A percentile compares a stretch with the other conserved stretches of the same genome.
phyloP scores from a whole-genome alignment of 1,140 invertebrate genomes.

The Pseudoatta argentina region DNA sequence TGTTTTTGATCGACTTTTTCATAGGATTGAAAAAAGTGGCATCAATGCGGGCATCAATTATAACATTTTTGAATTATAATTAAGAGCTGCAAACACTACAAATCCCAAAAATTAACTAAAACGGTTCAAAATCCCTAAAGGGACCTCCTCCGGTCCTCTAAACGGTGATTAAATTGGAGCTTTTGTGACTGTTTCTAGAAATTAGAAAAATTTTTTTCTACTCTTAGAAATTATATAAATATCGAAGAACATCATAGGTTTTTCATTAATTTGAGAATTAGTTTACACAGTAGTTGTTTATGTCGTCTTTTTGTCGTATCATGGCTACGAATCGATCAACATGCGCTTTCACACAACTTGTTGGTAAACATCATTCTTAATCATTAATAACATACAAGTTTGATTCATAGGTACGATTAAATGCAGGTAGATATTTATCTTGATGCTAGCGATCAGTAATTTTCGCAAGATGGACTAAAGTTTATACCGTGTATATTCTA shows the following conservation, averaged over 20 bases:
- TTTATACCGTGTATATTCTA: slow-evolving; percentile 45
- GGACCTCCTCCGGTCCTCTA: too few relatives aligned
- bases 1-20: too few relatives aligned
- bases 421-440: slow-evolving; percentile 28
- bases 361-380: slow-evolving; percentile 44
- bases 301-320: neutral
- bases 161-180: too few relatives aligned
- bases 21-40: too few relatives aligned
- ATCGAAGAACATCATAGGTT: neutral
- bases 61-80: too few relatives aligned
- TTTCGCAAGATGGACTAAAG: slow-evolving; percentile 58
- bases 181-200: too few relatives aligned
- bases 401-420: slow-evolving; percentile 48
- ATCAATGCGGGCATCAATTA: too few relatives aligned
- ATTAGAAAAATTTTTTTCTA: neutral
- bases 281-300: neutral
- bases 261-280: slow-evolving; percentile 2
- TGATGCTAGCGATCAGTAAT: slow-evolving; percentile 50
- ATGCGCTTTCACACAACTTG: neutral
- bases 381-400: slow-evolving; percentile 16
- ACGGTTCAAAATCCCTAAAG: too few relatives aligned
- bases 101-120: too few relatives aligned
- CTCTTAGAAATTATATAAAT: neutral
- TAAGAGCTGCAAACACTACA: too few relatives aligned
- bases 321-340: neutral